Evolutionary conservation across 2,888 invertebrate species (phyloP), one percentile per base, ranked within the genome.

Genomic region (Griposia aprilina): DNA sequence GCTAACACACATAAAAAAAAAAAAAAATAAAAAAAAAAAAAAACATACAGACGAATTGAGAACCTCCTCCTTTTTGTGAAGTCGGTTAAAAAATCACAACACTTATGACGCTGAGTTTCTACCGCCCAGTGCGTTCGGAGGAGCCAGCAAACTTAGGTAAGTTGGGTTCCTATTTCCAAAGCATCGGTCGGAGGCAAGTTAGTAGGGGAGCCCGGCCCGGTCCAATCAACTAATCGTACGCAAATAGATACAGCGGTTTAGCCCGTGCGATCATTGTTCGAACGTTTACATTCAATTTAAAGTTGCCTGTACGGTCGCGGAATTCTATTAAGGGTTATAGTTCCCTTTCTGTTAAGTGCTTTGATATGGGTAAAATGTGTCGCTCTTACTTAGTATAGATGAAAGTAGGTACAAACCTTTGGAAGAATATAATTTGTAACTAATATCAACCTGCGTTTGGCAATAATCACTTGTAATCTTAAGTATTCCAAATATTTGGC

Each of bases 101-200:
- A 48, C 15, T 26, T 23, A 36, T 45, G 41, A 45, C 83, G 72
- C 71, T 4, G 60, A 83, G 84, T 82, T 70, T 78, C 6, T 5
- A 48, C 23, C 0, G 5, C 50, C 66, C 15, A 89, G 92, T 91
- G 90, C 88, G 89, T 86, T 30, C 2, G 50, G 57, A 48, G 65
- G 45, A 67, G 67, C 82, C 78, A 74, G 60, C 66, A 70, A 70
- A 85, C 83, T 87, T 85, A 36, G 66, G 80, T 88, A 90, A 89
- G 90, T 89, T 89, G 85, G 85, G 90, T 90, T 91, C 92, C 92
- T 92, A 92, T 92, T 92, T 90, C 86, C 79, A 87, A 87, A 87
- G 84, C 87, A 82, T 87, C 81, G 88, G 82, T 74, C 63, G 57
- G 78, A 59, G 65, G 82, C 77, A 81, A 84, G 74, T 84, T 82